Evolutionary conservation across 2,888 invertebrate genomes (phyloP).

Genomic region (Melinaea menophilus): DNA sequence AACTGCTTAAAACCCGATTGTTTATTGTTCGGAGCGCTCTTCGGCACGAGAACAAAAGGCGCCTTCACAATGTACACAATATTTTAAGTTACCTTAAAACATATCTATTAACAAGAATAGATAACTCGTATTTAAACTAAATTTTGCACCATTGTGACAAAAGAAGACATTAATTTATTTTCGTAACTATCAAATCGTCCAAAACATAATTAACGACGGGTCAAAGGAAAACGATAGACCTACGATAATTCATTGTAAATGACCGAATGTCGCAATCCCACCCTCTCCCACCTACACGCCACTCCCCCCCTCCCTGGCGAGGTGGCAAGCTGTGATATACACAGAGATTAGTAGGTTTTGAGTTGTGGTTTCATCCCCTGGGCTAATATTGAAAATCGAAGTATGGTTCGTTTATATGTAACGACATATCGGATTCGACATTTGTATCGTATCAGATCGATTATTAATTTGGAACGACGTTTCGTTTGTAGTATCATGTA

Average conservation of each 20-base stretch:
- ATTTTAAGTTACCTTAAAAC: not conserved
- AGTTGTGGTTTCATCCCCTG: conserved; percentile 20
- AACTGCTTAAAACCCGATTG: conserved; percentile 16
- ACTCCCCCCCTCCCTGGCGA: not conserved
- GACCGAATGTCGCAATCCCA: conserved; percentile 12
- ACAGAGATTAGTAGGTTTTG: conserved; percentile 18
- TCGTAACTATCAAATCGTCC: conserved; percentile 12
- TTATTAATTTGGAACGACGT: no score
- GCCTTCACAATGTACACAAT: not conserved
- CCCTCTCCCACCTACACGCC: not conserved
- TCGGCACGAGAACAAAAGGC: not conserved
- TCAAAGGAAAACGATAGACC: conserved; percentile 25
- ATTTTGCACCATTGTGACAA: not conserved
- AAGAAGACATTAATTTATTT: not conserved
- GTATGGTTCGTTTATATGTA: conserved; percentile 8
- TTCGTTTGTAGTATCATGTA: no score
- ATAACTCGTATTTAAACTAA: not conserved
- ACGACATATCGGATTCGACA: not conserved
- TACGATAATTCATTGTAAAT: conserved; percentile 24
- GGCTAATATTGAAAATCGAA: conserved; percentile 6
- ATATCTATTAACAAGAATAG: not conserved
- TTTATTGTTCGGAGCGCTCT: not conserved
- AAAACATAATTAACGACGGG: conserved; percentile 25
- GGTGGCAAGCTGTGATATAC: conserved; percentile 11
- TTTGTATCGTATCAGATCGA: not conserved